phyloP scores from a whole-genome alignment of 2,113 vertebrate genomes.

The Larimichthys crocea region DNA sequence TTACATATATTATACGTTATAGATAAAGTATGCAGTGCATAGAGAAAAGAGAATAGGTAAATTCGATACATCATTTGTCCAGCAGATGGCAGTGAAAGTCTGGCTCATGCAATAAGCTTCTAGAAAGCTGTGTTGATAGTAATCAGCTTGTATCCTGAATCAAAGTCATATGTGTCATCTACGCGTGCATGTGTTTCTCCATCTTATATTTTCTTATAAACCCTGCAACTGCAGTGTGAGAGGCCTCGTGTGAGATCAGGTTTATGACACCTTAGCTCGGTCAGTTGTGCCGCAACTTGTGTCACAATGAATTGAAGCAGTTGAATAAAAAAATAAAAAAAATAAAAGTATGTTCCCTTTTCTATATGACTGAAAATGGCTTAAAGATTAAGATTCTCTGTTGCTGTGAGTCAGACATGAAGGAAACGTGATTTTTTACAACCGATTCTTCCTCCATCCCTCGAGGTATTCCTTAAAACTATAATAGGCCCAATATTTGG shows the following conservation, averaged over 20 bases:
- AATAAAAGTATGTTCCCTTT: neutral
- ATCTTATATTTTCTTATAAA: neutral
- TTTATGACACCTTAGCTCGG: slow-evolving; percentile 19
- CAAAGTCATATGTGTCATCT: neutral
- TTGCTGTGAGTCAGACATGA: slow-evolving; percentile 25
- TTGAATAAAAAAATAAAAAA: neutral
- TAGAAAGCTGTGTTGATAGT: neutral
- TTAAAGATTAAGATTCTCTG: neutral
- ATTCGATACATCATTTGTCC: slow-evolving; percentile 52
- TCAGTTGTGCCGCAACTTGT: neutral
- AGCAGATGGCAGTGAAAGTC: slow-evolving; percentile 73
- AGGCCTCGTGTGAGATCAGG: neutral
- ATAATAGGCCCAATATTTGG: slow-evolving; percentile 41
- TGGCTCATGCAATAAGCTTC: neutral
- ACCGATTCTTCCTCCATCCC: slow-evolving; percentile 8
- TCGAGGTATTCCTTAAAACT: slow-evolving; percentile 24
- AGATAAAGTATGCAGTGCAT: neutral
- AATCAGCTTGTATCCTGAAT: slow-evolving; percentile 19
- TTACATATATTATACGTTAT: neutral
- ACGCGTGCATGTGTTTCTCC: neutral
- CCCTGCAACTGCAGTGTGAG: neutral
- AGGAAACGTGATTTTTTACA: slow-evolving; percentile 25
- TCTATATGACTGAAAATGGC: neutral
- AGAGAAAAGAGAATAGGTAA: neutral
- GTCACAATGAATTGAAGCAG: neutral